Evolutionary conservation across 2,888 invertebrate species (phyloP), one percentile per base, ranked within the genome.

Genomic region (Tanytarsus gracilentus): DNA sequence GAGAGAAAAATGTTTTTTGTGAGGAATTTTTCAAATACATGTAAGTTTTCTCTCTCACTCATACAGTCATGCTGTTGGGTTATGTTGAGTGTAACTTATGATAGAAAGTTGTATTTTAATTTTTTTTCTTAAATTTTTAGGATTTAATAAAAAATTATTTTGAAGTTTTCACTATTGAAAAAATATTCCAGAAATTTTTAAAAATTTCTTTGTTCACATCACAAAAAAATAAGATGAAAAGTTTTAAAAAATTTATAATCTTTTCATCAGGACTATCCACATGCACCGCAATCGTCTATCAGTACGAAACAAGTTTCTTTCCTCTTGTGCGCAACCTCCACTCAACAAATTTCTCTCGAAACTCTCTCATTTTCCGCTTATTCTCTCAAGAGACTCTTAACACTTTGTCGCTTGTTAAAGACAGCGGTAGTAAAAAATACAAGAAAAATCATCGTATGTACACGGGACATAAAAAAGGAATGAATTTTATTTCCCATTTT

Each of bases 391-490:
- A 53, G 53, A 53, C 53, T 53, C 53, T 53, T 53, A 53, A 53
- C 53, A 53, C 36, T 53, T 53, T 53, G 33, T 53, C 53, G 53
- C 53, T 52, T 53, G 36, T 53, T 53, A 53, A 53, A 36, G 36
- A 33, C 21, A 53, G 21, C 40, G 21, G 21, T 18, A 16, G 40
- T 21, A 23, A 33, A 8, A 16, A 14, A 2, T n/a, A 51, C 14
- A 27, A 51, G 48, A 18, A 51, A 53, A 53, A 14, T 53, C 36
- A 36, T 39, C 29, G 49, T 49, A n/a, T 27, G 25, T 36, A 53
- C n/a, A 53, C 53, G 18, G 18, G 25, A 11, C 29, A 23, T 14
- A 25, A 52, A 51, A 53, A 53, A 44, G 9, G 44, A 44, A 53
- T 33, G 33, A 53, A 36, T 44, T 53, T 53, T 53, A 18, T 30